A percentile compares a stretch with the other conserved stretches of the same genome.
These are phyloP conservation scores for Aphaenogaster rudis DNA, from an alignment of 1,140 invertebrate genomes.

Conservation along the genomic window DNA sequence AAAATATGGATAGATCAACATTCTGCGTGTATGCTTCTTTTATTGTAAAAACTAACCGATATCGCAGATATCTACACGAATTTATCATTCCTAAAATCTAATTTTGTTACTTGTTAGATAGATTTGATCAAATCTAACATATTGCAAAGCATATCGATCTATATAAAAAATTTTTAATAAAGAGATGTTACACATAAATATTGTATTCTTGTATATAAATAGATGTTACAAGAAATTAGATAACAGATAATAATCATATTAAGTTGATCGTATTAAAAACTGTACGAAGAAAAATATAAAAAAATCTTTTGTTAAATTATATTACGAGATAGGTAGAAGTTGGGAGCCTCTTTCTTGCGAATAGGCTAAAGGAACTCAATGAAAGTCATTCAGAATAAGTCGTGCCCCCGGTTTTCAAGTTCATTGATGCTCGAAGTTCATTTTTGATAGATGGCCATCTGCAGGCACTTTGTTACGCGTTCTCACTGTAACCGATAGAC, in stretches of 20 bases:
- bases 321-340: conserved; percentile 13
- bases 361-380: conserved; percentile 70
- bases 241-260: neutral
- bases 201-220: neutral
- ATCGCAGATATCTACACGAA: neutral
- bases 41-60: neutral
- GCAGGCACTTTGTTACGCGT: conserved; percentile 80
- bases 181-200: neutral
- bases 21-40: conserved; percentile 1
- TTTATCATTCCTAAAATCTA: neutral
- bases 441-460: conserved; percentile 85
- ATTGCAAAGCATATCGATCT: neutral
- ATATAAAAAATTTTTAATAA: conserved; percentile 9
- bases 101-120: conserved; percentile 9
- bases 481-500: conserved; percentile 39
- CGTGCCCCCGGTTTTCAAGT: conserved; percentile 81
- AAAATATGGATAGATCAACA: neutral
- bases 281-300: neutral
- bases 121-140: neutral
- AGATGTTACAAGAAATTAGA: neutral
- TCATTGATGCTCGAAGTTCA: conserved; percentile 84
- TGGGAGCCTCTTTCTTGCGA: conserved; percentile 52
- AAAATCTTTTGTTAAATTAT: conserved; percentile 21
- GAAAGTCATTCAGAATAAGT: conserved; percentile 80
- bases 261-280: neutral